These are phyloP conservation scores for Copidosoma floridanum DNA, from an alignment of 1,140 invertebrate genomes.

Conservation along the genomic window DNA sequence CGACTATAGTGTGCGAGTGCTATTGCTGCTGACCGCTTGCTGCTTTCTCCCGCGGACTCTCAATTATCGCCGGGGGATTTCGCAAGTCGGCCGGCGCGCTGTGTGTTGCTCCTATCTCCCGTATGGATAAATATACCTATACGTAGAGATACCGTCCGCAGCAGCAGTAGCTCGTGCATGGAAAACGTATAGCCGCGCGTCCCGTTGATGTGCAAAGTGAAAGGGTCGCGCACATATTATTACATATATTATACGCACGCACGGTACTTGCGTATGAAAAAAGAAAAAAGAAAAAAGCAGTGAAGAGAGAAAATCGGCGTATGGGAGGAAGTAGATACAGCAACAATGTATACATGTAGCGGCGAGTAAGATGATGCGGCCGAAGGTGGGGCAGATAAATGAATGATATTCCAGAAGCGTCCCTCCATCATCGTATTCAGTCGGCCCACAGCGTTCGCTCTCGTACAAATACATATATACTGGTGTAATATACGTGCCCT, in stretches of 20 bases:
- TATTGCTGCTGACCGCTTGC: no score
- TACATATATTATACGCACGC: no score
- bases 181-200: background rate
- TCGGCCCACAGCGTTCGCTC: no score
- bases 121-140: background rate
- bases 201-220: conserved; percentile 8
- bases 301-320: no score
- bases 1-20: background rate
- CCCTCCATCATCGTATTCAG: background rate
- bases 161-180: background rate
- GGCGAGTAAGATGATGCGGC: conserved; percentile 12
- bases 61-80: background rate
- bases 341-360: no score
- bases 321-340: no score
- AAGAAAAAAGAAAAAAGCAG: no score
- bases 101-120: no score
- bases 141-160: background rate
- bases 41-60: no score
- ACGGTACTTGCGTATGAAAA: no score
- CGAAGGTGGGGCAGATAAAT: conserved; percentile 25
- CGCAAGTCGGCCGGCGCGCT: background rate
- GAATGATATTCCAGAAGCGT: conserved; percentile 26
- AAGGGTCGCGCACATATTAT: conserved; percentile 15
- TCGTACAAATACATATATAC: no score
- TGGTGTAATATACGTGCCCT: no score